Evolutionary conservation across 2,888 invertebrate genomes (phyloP), one percentile per base, ranked within the genome.

Genomic region (Copidosoma aretas): DNA sequence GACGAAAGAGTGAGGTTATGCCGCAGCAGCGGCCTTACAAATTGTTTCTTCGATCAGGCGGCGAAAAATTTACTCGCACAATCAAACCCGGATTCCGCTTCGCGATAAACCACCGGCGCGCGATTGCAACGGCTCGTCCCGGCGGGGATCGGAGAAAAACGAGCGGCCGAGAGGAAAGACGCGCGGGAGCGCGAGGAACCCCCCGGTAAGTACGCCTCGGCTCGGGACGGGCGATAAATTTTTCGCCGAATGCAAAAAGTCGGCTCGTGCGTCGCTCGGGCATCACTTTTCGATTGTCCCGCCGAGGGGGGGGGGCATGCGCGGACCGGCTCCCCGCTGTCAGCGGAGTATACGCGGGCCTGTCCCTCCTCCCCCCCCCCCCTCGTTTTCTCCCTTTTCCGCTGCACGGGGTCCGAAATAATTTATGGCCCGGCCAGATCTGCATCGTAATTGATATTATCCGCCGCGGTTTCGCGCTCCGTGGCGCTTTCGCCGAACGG

Each of bases 371-470:
- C 57, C 60, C 53, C 60, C 41, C 57, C 52, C 21, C 19, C 60
- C 19, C 52, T 39, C 12, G 14, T 46, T 46, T 12, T 17, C 43
- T 12, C 15, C 12, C 43, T 17, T 46, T 46, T 46, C 65, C 70
- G 61, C 73, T 67, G 71, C 70, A 68, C 73, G 68, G 73, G 73
- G 67, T 71, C 74, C 68, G 70, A 73, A 75, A 75, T 77, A 77
- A 77, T 76, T 77, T 76, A 77, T 76, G 74, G 75, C 72, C 60
- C 71, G 73, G 69, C 71, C 71, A 8, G 32, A 73, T 76, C 73
- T 74, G 77, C 77, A 76, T 75, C 77, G 75, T 77, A 76, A 77
- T 77, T 77, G 77, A 77, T 76, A 77, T 74, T 77, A 77, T 77
- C 76, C 76, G 74, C 32, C 32, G 74, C 75, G 73, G 73, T 57